A percentile compares a stretch with the other conserved stretches of the same genome.
phyloP scores from a whole-genome alignment of 2,888 invertebrate species.

The Drosophila algonquin region DNA sequence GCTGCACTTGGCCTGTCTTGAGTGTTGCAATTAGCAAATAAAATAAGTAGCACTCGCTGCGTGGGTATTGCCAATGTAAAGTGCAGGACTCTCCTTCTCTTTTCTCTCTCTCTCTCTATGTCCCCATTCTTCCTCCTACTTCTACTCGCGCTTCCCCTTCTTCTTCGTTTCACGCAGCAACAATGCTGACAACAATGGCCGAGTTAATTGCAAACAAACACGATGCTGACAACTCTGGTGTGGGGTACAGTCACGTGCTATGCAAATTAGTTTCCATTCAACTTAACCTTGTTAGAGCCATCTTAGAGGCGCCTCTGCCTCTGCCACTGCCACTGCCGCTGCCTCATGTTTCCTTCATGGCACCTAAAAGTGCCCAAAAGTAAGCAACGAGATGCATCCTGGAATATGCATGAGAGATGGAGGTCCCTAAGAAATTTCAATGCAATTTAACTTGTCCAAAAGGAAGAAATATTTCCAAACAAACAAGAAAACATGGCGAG shows the following conservation, averaged over 20 bases:
- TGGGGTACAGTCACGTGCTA: constrained; percentile 71
- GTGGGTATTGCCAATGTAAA: constrained; percentile 55
- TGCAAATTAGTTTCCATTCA: constrained; percentile 72
- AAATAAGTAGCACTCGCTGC: constrained; percentile 68
- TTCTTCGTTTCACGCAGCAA: constrained; percentile 16
- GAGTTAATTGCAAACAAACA: constrained; percentile 77
- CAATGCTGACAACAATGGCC: constrained; percentile 57
- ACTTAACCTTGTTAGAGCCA: constrained; percentile 70
- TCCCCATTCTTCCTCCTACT: background rate
- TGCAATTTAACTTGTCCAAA: background rate
- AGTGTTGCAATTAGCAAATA: constrained; percentile 78
- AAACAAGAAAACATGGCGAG: too few species aligned
- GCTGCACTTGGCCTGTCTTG: constrained; percentile 52
- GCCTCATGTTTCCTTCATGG: background rate
- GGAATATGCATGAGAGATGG: background rate
- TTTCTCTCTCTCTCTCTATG: background rate
- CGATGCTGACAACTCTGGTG: constrained; percentile 42
- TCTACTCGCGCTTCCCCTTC: background rate
- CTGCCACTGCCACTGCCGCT: background rate
- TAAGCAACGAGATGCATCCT: background rate
- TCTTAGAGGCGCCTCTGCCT: constrained; percentile 6
- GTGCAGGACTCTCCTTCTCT: constrained; percentile 44
- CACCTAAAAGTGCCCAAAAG: background rate
- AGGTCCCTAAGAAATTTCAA: background rate
- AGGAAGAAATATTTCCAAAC: background rate